phyloP scores from a whole-genome alignment of 2,888 invertebrate genomes.

The Cephus pulcher region DNA sequence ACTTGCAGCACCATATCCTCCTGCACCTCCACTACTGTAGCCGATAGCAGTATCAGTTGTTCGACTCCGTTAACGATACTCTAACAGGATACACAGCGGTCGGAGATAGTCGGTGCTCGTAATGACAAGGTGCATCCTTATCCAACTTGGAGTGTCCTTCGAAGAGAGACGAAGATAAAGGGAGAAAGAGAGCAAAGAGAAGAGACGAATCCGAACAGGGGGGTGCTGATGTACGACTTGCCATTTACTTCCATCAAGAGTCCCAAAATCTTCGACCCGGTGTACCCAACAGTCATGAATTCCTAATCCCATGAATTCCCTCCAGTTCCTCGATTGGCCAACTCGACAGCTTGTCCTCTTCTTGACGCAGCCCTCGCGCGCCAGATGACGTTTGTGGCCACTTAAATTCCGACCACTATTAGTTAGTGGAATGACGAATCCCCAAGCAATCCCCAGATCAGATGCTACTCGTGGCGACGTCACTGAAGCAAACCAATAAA shows the following conservation, averaged over 20 bases:
- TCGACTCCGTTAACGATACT: neutral
- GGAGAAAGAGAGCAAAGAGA: neutral
- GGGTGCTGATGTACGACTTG: neutral
- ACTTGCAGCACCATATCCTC: neutral
- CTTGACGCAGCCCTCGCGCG: neutral
- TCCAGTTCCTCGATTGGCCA: neutral
- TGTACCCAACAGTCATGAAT: neutral
- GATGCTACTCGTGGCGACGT: neutral
- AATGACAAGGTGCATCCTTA: conserved; percentile 27
- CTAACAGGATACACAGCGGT: neutral
- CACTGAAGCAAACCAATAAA: neutral
- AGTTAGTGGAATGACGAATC: neutral
- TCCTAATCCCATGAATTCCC: neutral
- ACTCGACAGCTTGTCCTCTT: neutral
- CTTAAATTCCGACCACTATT: neutral
- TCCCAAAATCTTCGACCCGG: neutral
- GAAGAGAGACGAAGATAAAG: neutral
- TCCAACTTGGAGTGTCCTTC: neutral
- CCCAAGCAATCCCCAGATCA: neutral
- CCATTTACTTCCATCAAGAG: neutral
- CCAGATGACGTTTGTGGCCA: neutral
- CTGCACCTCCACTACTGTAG: neutral
- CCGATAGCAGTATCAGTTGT: neutral
- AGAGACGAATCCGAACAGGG: neutral
- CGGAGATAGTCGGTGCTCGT: neutral